phyloP scores from a whole-genome alignment of 1,140 invertebrate species.

The Pollicipes pollicipes region DNA sequence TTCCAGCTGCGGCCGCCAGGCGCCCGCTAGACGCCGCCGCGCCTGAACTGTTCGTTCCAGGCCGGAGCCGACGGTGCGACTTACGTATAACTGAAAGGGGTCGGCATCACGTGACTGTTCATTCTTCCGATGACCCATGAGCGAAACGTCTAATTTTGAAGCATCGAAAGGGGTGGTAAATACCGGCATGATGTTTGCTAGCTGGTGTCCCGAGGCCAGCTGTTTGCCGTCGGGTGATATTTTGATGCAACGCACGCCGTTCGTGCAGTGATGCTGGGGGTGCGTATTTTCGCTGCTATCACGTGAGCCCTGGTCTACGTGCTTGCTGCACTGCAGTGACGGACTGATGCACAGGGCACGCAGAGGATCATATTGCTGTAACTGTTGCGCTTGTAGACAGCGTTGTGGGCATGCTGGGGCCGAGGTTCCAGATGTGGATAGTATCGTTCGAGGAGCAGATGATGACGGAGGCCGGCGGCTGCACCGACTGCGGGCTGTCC shows the following conservation, averaged over 20 bases:
- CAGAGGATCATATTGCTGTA: conserved; percentile 78
- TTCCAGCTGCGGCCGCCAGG: too few species aligned
- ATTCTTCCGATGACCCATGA: too few species aligned
- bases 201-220: conserved; percentile 75
- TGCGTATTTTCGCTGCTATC: conserved; percentile 29
- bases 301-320: conserved; percentile 39
- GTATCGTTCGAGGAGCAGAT: conserved; percentile 60
- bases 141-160: too few species aligned
- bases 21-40: too few species aligned
- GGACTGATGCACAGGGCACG: conserved; percentile 81
- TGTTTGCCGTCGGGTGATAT: conserved; percentile 77
- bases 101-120: too few species aligned
- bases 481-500: conserved; percentile 19
- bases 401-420: conserved; percentile 32
- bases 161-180: too few species aligned
- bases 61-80: too few species aligned
- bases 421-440: conserved; percentile 73
- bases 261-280: conserved; percentile 41
- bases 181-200: conserved; percentile 54
- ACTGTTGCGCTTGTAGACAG: conserved; percentile 53
- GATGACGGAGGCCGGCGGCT: conserved; percentile 69
- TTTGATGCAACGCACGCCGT: conserved; percentile 75
- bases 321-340: conserved; percentile 65
- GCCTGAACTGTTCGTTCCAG: too few species aligned
- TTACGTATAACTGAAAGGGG: too few species aligned